Base-by-base conservation (phyloP, 2,888 invertebrate species). In the Esperia sulphurella region DNA sequence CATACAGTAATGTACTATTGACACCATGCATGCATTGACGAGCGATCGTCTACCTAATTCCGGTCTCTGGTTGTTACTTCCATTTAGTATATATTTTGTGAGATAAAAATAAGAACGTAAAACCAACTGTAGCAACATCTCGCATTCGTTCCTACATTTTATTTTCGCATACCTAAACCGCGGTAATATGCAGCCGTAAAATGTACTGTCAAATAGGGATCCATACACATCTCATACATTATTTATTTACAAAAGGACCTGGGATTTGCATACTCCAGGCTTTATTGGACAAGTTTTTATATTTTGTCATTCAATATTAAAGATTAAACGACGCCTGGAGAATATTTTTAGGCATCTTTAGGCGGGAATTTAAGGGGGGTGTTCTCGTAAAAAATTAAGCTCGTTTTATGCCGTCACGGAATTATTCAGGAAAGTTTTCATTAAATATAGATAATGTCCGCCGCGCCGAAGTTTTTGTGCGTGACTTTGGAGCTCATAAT, bases 281-380 rank as follows among this genome's bases (percentile, higher is more conserved):
- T 73, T 73, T 83, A 83, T 83, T 81, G 79, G 73, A 77, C 78
- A 83, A 84, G 72, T 84, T 83, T 35, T 79, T 73, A 74, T 75
- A 71, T 80, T 73, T 75, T 71, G 75, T 74, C 76, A 71, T 82
- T 76, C 76, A 77, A 79, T 83, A 83, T 83, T 81, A 73, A 79
- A 78, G 74, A 77, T 77, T 69, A 68, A 53, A 49, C 55, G 52
- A 51, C 57, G 52, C 54, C 57, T 59, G 58, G 30, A 40, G 69
- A 64, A 75, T 75, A 73, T 68, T 64, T 71, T 71, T 59, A 55
- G 64, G 29, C 43, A 21, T 59, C 47, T 58, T 63, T 57, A 56
- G 51, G 50, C 59, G 53, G 55, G 59, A 51, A 55, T 59, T 57
- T 50, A 21, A 53, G 50, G 52, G 52, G 53, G 53, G 47, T 48